Evolutionary conservation across 2,888 invertebrate genomes (phyloP).

Genomic region (Calliopum simillimum): DNA sequence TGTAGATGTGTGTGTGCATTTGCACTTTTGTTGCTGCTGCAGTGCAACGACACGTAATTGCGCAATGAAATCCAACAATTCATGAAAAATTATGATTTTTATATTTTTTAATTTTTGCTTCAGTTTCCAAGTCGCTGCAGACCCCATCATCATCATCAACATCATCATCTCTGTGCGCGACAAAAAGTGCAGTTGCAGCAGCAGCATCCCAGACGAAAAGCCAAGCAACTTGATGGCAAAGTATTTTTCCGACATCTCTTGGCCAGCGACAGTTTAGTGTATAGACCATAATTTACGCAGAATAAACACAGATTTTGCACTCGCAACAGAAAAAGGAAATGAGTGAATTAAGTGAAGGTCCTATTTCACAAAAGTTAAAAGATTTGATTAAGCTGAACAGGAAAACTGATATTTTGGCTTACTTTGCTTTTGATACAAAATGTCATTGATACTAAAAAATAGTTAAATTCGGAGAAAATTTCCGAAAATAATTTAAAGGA

Average conservation of each 20-base stretch:
- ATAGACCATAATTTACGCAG: conserved; percentile 18
- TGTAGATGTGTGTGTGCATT: conserved; percentile 13
- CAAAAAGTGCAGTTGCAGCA: conserved; percentile 9
- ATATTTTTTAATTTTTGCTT: conserved; percentile 26
- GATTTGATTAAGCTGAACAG: too few relatives aligned
- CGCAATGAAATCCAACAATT: conserved; percentile 47
- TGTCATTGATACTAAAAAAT: too few relatives aligned
- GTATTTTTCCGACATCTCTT: neutral
- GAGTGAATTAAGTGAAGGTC: neutral
- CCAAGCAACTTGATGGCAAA: conserved; percentile 4
- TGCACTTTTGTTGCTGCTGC: conserved; percentile 2
- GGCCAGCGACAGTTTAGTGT: neutral
- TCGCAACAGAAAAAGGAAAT: neutral
- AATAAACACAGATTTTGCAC: conserved; percentile 18
- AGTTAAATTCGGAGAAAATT: neutral
- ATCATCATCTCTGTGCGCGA: neutral
- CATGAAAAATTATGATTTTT: conserved; percentile 49
- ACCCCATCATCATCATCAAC: neutral
- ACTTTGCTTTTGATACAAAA: too few relatives aligned
- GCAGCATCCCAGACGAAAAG: conserved; percentile 2
- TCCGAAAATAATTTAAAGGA: neutral
- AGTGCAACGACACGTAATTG: conserved; percentile 47
- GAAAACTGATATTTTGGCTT: too few relatives aligned
- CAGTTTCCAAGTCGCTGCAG: conserved; percentile 10
- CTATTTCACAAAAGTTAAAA: neutral